Percentiles rank a stretch among this genome's conserved stretches.
These are phyloP conservation scores for Megaptera novaeangliae DNA, from an alignment of 2,113 vertebrate genomes.

Conservation along the genomic window DNA sequence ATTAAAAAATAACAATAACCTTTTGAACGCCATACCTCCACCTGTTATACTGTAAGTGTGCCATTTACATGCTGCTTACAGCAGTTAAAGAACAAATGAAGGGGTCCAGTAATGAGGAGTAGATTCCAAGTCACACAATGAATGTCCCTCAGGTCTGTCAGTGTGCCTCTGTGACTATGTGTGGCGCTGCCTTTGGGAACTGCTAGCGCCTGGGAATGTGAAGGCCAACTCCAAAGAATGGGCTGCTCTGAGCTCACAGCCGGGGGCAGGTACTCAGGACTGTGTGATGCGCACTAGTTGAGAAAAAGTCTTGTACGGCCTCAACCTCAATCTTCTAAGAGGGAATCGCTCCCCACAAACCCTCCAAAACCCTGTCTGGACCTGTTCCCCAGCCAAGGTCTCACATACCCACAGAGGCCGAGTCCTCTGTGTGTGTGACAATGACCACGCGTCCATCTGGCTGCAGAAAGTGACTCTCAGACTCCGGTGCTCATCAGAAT, in stretches of 20 bases:
- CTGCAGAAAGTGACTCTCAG: not conserved
- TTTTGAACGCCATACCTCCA: not conserved
- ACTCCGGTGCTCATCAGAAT: not conserved
- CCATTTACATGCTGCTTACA: not conserved
- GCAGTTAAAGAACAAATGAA: not conserved
- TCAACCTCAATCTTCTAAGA: not conserved
- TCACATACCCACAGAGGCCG: not conserved
- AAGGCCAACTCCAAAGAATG: not conserved
- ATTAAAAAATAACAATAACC: not conserved
- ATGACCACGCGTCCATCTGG: rapidly evolving
- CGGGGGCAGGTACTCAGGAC: not conserved
- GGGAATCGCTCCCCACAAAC: not conserved
- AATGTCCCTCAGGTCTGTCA: rapidly evolving
- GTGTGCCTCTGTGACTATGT: rapidly evolving
- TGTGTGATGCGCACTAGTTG: not conserved
- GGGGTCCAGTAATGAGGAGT: not conserved
- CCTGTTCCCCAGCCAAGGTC: not conserved
- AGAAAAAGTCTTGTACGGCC: not conserved
- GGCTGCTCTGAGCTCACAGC: too few relatives aligned
- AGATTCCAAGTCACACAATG: rapidly evolving
- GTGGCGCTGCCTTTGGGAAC: not conserved
- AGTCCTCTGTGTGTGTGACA: not conserved
- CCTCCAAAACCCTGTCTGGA: not conserved
- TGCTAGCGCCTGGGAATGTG: not conserved
- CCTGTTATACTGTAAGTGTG: not conserved